phyloP scores from a whole-genome alignment of 2,888 invertebrate genomes.

The Vanessa cardui region DNA sequence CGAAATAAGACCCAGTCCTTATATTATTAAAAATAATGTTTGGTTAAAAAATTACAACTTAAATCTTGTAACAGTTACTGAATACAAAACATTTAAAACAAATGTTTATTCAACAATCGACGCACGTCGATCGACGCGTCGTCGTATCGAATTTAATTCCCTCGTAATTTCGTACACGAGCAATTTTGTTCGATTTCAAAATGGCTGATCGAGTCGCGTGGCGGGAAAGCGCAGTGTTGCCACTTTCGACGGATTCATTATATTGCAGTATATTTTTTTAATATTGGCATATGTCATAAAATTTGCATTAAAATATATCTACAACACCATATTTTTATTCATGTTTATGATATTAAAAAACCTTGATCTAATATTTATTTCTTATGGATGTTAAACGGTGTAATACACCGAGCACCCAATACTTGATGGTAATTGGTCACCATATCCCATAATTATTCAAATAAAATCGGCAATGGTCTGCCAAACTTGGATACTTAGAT shows the following conservation, averaged over 20 bases:
- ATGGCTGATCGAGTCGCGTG: conserved; percentile 50
- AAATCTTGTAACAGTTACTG: neutral
- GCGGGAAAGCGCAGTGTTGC: conserved; percentile 40
- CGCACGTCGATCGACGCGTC: conserved; percentile 45
- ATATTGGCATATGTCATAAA: conserved; percentile 13
- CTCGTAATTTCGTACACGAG: conserved; percentile 55
- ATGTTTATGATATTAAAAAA: neutral
- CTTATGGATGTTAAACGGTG: no score
- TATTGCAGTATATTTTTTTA: conserved; percentile 9
- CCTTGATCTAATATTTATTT: no score
- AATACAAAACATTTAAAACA: conserved; percentile 43
- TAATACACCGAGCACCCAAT: no score
- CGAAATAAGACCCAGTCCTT: no score
- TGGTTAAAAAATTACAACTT: neutral
- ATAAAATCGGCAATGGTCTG: no score
- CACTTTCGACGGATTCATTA: conserved; percentile 35
- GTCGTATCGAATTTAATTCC: conserved; percentile 57
- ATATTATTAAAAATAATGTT: no score
- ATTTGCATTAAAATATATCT: neutral
- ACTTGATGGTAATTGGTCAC: no score
- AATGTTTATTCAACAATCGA: conserved; percentile 47
- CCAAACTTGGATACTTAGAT: no score
- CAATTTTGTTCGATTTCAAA: conserved; percentile 60
- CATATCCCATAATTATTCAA: no score
- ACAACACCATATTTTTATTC: neutral